Evolutionary conservation across 1,140 invertebrate genomes (phyloP).

Genomic region (Drosophila albomicans): DNA sequence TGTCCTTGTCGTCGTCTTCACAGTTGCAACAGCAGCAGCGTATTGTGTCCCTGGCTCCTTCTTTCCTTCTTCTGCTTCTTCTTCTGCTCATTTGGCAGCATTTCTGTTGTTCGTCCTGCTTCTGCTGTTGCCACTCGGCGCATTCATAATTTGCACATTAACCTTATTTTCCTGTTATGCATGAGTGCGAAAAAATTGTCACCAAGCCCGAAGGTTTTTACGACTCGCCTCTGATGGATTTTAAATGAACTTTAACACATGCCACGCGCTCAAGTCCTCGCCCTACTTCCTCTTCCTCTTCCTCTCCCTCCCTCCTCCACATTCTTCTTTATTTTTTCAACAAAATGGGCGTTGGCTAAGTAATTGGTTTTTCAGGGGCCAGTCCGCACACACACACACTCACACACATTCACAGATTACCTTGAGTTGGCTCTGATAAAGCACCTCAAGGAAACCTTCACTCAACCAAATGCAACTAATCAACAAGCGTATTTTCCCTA

Average conservation of each 20-base stretch:
- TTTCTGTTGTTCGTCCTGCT: conserved; percentile 13
- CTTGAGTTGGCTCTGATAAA: conserved; percentile 53
- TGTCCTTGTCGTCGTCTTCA: conserved; percentile 31
- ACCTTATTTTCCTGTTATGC: conserved; percentile 76
- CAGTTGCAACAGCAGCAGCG: background rate
- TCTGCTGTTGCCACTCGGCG: conserved; percentile 37
- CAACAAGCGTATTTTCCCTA: conserved; percentile 1
- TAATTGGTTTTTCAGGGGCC: conserved; percentile 68
- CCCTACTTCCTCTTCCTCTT: background rate
- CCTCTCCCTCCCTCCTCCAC: background rate
- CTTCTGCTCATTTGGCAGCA: conserved; percentile 31
- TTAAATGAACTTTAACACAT: conserved; percentile 83
- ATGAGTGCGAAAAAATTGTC: conserved; percentile 75
- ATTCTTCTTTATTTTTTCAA: background rate
- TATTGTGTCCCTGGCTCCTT: conserved; percentile 24
- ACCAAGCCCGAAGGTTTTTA: conserved; percentile 55
- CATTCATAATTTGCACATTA: conserved; percentile 74
- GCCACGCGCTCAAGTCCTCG: conserved; percentile 47
- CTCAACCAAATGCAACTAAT: conserved; percentile 31
- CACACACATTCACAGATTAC: conserved; percentile 40
- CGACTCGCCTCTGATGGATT: conserved; percentile 68
- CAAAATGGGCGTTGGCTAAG: conserved; percentile 63
- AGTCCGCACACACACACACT: conserved; percentile 5
- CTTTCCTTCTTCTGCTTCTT: background rate
- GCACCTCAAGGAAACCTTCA: conserved; percentile 18